Evolutionary conservation across 1,140 invertebrate species (phyloP), one percentile per base, ranked within the genome.

Genomic region (Scaptomyza graminum): DNA sequence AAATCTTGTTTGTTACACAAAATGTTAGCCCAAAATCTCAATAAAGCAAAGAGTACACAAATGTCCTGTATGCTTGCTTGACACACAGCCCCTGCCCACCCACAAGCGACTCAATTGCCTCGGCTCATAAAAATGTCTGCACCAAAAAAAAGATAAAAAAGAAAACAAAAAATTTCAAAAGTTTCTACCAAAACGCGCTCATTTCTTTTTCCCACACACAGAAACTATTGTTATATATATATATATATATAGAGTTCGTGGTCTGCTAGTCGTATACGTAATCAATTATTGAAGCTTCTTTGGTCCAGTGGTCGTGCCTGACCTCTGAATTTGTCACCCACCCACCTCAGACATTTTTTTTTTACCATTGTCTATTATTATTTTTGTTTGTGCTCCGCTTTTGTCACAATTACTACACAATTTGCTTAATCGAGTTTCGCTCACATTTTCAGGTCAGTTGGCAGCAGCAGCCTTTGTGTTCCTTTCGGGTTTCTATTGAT

Each of bases 361-460:
- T 22, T 3, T 22, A 22, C 62, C 46, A 37, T 73, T 41, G 69
- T 34, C 31, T 34, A 46, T 63, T 73, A 73, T 73, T 76, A 73
- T 46, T 68, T 67, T 73, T 73, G 57, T 70, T 39, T 56, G 6
- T 34, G 31, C 28, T 50, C 25, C 5, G 28, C 56, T 39, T 71
- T 66, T 75, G 62, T 66, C 43, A 64, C 56, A 57, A 65, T 78
- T 76, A 70, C 31, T 9, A 11, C 31, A 34, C 83, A 79, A 79
- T 88, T 88, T 84, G 74, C 72, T 87, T 88, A 87, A 87, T 89
- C 79, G 73, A 88, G 76, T 83, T 87, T 62, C 55, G 68, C 47
- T 44, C 76, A 87, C 76, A 87, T 88, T 87, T 87, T 87, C 83
- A 82, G 83, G 83, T 88, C 83, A 87, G 62, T 85, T 85, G 81